These are phyloP conservation scores for Panthera leo DNA, from an alignment of 2,113 vertebrate species.

Conservation along the genomic window DNA sequence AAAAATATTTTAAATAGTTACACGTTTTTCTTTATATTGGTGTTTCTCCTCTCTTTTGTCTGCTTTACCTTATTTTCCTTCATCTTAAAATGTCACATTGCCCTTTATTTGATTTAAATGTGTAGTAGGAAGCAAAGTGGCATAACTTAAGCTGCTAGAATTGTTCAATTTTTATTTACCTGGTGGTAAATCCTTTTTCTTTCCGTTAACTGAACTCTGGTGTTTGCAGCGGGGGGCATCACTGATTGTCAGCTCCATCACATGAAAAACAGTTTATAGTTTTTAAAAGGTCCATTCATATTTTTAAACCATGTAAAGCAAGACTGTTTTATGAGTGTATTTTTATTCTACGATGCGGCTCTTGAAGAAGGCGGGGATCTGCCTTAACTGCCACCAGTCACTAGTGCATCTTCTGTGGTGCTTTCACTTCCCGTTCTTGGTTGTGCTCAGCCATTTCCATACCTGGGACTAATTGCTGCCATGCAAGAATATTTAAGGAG, in stretches of 20 bases:
- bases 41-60: not conserved
- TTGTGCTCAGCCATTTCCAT: not conserved
- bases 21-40: not conserved
- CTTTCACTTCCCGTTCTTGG: not conserved
- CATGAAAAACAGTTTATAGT: not conserved
- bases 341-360: not conserved
- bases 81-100: not conserved
- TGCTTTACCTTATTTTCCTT: constrained; percentile 29
- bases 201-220: not conserved
- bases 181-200: not conserved
- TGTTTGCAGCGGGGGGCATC: not conserved
- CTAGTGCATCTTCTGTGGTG: not conserved
- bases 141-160: not conserved
- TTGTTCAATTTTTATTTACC: not conserved
- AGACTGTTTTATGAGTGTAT: not conserved
- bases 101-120: constrained; percentile 1
- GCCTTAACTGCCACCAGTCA: not conserved
- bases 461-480: not conserved
- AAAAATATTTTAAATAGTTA: not conserved
- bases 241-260: not conserved
- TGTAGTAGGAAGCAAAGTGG: not conserved
- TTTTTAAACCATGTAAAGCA: constrained; percentile 8
- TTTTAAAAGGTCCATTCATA: not conserved
- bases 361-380: not conserved
- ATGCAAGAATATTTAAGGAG: not conserved